These are phyloP conservation scores for Eurystomus gularis DNA, from an alignment of 2,113 vertebrate species.

Conservation along the genomic window DNA sequence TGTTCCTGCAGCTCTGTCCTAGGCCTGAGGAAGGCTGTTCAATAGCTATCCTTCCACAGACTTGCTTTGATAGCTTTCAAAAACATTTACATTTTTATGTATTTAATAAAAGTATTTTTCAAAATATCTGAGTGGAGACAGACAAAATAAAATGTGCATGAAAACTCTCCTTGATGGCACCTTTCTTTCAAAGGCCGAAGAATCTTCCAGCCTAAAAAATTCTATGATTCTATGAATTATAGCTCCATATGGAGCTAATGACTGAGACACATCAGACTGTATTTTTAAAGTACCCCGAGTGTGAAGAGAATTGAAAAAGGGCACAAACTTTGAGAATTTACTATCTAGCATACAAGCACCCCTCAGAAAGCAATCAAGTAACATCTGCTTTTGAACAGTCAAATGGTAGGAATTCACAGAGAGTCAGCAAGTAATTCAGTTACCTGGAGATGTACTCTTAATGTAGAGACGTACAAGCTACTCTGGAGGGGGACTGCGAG, in stretches of 20 bases:
- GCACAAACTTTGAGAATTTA: background rate
- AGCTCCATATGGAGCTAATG: background rate
- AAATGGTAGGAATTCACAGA: background rate
- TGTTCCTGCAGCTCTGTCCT: background rate
- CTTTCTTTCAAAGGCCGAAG: background rate
- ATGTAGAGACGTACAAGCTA: rapidly evolving
- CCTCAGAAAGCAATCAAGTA: background rate
- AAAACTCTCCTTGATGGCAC: background rate
- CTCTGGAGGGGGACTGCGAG: background rate
- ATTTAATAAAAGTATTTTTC: background rate
- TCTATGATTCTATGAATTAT: no score
- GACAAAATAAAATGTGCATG: background rate
- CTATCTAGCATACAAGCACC: background rate
- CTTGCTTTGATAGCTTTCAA: background rate
- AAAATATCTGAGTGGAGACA: background rate
- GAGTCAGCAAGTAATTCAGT: background rate
- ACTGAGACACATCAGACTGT: background rate
- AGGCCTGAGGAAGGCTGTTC: background rate
- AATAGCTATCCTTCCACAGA: background rate
- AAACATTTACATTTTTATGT: background rate
- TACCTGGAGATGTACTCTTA: background rate
- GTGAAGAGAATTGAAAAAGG: background rate
- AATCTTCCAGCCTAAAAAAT: no score
- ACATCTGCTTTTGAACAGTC: background rate
- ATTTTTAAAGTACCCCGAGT: background rate